These are phyloP conservation scores for Brachionichthys hirsutus DNA, from an alignment of 2,113 vertebrate species.

Conservation along the genomic window DNA sequence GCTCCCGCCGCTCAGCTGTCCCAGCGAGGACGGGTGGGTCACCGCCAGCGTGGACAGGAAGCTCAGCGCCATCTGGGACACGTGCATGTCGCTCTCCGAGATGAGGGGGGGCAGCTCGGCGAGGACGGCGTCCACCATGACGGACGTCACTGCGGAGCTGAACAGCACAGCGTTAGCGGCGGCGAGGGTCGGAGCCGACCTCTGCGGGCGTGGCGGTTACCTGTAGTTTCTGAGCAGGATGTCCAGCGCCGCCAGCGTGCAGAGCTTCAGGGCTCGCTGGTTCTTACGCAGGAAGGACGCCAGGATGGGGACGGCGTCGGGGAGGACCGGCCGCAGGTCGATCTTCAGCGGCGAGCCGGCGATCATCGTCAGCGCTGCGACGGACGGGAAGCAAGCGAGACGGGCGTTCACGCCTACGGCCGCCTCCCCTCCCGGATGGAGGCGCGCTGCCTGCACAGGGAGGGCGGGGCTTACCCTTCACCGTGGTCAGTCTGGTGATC, in stretches of 20 bases:
- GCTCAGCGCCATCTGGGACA: constrained; percentile 98
- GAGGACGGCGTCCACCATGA: constrained; percentile 97
- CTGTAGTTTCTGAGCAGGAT: constrained; percentile 97
- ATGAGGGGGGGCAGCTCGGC: constrained; percentile 97
- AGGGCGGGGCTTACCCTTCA: constrained; percentile 59
- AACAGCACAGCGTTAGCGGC: not conserved
- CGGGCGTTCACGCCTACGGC: no score
- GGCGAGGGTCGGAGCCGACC: rapidly evolving
- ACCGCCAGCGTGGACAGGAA: constrained; percentile 95
- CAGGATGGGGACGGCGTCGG: constrained; percentile 95
- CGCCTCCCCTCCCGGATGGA: no score
- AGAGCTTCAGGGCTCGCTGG: constrained; percentile 93
- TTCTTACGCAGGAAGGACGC: constrained; percentile 98
- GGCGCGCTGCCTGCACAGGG: no score
- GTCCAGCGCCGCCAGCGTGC: constrained; percentile 93
- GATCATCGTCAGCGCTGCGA: constrained; percentile 88
- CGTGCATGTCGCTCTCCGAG: constrained; percentile 98
- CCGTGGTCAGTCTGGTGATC: constrained; percentile 95
- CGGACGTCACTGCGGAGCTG: constrained; percentile 82
- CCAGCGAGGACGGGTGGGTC: constrained; percentile 94
- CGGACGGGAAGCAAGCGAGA: not conserved
- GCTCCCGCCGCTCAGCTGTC: constrained; percentile 89
- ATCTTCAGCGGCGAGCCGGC: constrained; percentile 95
- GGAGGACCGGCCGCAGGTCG: constrained; percentile 90
- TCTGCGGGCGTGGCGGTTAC: constrained; percentile 38